These are phyloP conservation scores for Bagarius yarrelli DNA, from an alignment of 2,113 vertebrate species.

Conservation along the genomic window DNA sequence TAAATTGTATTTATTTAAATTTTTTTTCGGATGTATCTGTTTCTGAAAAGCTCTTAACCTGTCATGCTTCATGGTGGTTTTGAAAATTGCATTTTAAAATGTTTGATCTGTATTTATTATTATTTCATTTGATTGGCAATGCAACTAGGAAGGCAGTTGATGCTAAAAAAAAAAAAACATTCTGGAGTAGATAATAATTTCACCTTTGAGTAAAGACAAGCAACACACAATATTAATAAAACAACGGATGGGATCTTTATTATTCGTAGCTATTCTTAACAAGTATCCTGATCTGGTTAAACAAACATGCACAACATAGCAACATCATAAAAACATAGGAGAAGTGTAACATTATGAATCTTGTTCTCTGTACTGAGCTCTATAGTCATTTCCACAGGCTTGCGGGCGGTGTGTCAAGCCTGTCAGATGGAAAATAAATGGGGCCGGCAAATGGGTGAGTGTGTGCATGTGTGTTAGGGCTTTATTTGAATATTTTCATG, in stretches of 20 bases:
- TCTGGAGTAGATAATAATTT: slow-evolving; percentile 1
- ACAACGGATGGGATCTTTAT: not conserved
- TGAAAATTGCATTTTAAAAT: slow-evolving; percentile 25
- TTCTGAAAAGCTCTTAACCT: not conserved
- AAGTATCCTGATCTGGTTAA: not conserved
- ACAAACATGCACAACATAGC: slow-evolving; percentile 11
- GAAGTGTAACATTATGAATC: slow-evolving; percentile 26
- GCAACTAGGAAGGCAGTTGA: not conserved
- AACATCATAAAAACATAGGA: not conserved
- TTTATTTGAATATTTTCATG: slow-evolving; percentile 36
- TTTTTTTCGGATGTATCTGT: slow-evolving; percentile 23
- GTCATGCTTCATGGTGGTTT: slow-evolving; percentile 6
- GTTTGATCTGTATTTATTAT: not conserved
- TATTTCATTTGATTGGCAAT: not conserved
- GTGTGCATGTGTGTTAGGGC: slow-evolving; percentile 28
- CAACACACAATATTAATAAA: not conserved
- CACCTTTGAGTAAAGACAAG: too few species aligned
- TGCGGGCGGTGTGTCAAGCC: slow-evolving; percentile 69
- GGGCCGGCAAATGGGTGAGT: slow-evolving; percentile 35
- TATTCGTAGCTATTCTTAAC: not conserved
- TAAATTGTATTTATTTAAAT: slow-evolving; percentile 37
- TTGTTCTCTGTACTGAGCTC: slow-evolving; percentile 50
- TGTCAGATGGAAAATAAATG: slow-evolving; percentile 52
- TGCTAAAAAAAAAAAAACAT: not conserved
- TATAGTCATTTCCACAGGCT: slow-evolving; percentile 63